A percentile compares a stretch with the other conserved stretches of the same genome.
phyloP scores from a whole-genome alignment of 2,113 vertebrate species.

The Perccottus glenii region DNA sequence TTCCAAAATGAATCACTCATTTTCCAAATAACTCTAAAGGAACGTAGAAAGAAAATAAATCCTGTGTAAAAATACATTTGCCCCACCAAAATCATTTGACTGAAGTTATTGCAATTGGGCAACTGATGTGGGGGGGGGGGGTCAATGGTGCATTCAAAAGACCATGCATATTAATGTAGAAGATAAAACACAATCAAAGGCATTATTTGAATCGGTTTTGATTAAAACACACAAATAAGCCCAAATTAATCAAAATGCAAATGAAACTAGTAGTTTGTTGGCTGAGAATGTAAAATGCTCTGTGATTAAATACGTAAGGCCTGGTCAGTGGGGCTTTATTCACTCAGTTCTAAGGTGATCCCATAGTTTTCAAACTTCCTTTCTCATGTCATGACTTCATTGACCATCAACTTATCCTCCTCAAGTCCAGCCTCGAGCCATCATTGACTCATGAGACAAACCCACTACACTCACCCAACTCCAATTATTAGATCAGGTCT shows the following conservation, averaged over 20 bases:
- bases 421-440: slow-evolving; percentile 64
- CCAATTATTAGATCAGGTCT: slow-evolving; percentile 80
- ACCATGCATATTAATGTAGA: slow-evolving; percentile 30
- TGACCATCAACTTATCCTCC: slow-evolving; percentile 63
- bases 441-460: slow-evolving; percentile 64
- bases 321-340: slow-evolving; percentile 35
- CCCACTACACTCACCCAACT: slow-evolving; percentile 43
- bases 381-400: slow-evolving; percentile 57
- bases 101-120: slow-evolving; percentile 48
- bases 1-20: slow-evolving; percentile 19
- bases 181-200: slow-evolving; percentile 37
- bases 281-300: slow-evolving; percentile 42
- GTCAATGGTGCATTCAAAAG: slow-evolving; percentile 34
- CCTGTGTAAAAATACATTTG: slow-evolving; percentile 41
- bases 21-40: slow-evolving; percentile 22
- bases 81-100: slow-evolving; percentile 47
- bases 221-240: background rate
- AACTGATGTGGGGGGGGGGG: slow-evolving; percentile 47
- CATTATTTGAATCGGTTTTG: slow-evolving; percentile 13
- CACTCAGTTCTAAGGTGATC: background rate
- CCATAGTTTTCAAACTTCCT: slow-evolving; percentile 42
- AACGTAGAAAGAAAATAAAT: slow-evolving; percentile 32
- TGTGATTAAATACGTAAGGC: slow-evolving; percentile 38
- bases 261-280: slow-evolving; percentile 28
- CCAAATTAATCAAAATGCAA: slow-evolving; percentile 23